Base-by-base conservation (phyloP, 2,888 invertebrate genomes). In the Pseudoips prasinana region DNA sequence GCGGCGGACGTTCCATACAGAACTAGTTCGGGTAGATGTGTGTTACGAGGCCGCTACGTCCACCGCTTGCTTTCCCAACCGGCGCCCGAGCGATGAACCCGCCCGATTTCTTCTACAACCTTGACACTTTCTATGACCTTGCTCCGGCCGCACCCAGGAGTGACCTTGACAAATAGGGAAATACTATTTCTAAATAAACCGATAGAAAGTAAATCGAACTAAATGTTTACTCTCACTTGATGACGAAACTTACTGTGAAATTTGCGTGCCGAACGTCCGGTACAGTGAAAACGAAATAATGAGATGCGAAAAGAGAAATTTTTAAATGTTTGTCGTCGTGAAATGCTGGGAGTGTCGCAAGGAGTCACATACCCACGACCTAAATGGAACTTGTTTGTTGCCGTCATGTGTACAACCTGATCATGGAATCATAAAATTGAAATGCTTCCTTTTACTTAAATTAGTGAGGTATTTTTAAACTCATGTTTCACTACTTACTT, bases 61-160 rank as follows among this genome's bases (percentile, higher is more conserved):
- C 62, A 62, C 54, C 74, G 82, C 73, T 75, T 78, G 85, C 88
- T 88, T 88, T 87, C 87, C 74, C 81, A 78, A 77, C 69, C 73
- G 70, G 65, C 57, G 70, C 60, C 56, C 68, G 85, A 67, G 53
- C 85, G 62, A 79, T 82, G 86, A 86, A 77, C 87, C 69, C 76
- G 58, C 55, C 74, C 73, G 85, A 85, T 86, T 87, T 84, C 88
- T 82, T 83, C 77, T 73, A 71, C 73, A 88, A 65, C 88, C 88
- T 88, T 88, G 88, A 88, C 86, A 87, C 85, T 86, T 87, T 87
- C 85, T 86, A 72, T 83, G 74, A 81, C 85, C 87, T 86, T 87
- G 82, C 70, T 58, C 40, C 47, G 41, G 37, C 53, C 53, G 53
- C 56, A 35, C 58, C 70, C 68, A 64, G 70, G 61, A 68, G 50